Evolutionary conservation across 2,888 invertebrate genomes (phyloP).

Genomic region (Asteroscopus sphinx): DNA sequence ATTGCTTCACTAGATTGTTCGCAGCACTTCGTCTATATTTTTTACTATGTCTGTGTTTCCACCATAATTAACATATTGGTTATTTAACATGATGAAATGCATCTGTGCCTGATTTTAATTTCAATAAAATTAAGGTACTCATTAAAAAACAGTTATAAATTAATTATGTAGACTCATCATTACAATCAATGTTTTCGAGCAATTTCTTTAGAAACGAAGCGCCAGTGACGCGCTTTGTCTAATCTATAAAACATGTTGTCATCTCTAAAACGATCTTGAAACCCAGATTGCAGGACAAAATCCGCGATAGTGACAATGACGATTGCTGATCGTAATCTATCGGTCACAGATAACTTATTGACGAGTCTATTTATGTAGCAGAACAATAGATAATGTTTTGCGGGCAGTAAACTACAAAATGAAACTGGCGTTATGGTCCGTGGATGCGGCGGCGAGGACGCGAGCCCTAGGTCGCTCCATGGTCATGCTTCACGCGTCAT

Average conservation of each 20-base stretch:
- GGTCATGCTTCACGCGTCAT: conserved; percentile 84
- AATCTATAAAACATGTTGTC: background rate
- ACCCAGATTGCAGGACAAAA: conserved; percentile 15
- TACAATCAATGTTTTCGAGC: conserved; percentile 1
- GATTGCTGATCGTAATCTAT: conserved; percentile 38
- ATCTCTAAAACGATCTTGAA: background rate
- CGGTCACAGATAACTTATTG: conserved; percentile 46
- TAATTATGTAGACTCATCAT: conserved; percentile 6
- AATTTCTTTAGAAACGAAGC: conserved; percentile 1
- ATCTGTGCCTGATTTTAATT: conserved; percentile 8
- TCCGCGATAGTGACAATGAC: conserved; percentile 27
- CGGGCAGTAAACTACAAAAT: conserved; percentile 52
- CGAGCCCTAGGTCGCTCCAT: conserved; percentile 80
- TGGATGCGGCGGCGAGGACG: conserved; percentile 77
- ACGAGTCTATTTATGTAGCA: conserved; percentile 59
- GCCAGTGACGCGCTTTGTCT: conserved; percentile 1
- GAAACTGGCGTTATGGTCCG: conserved; percentile 80
- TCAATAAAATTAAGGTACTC: background rate
- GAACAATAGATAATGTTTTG: conserved; percentile 66
- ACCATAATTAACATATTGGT: conserved; percentile 2
- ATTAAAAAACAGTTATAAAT: background rate
- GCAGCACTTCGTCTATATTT: no score
- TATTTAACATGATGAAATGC: background rate
- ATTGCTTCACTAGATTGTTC: no score
- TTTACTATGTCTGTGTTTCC: no score